Conservation (phyloP, 64 coral and sea anemone genomes). For the Actinia tenebrosa region DNA sequence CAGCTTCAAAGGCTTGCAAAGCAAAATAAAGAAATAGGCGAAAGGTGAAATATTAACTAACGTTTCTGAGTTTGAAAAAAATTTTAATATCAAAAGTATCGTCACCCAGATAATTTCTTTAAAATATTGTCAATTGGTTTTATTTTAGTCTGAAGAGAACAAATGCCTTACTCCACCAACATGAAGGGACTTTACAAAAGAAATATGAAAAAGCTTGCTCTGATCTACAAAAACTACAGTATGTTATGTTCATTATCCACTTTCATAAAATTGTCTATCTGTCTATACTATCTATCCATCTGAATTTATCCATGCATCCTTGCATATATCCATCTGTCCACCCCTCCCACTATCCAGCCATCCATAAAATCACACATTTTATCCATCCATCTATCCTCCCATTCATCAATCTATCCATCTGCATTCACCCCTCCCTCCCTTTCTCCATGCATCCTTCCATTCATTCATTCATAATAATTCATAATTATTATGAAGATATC, state of each 20-base stretch:
- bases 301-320: too few relatives aligned
- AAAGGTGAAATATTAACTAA: slow-evolving; percentile 43
- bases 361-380: too few relatives aligned
- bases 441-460: neutral
- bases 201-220: slow-evolving; percentile 58
- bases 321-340: too few relatives aligned
- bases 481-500: too few relatives aligned
- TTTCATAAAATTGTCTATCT: too few relatives aligned
- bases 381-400: too few relatives aligned
- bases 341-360: too few relatives aligned
- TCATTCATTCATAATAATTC: too few relatives aligned
- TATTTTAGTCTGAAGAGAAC: slow-evolving; percentile 41
- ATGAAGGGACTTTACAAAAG: slow-evolving; percentile 68
- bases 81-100: neutral
- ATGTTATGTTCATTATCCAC: neutral
- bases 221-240: slow-evolving; percentile 42
- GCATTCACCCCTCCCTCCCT: neutral
- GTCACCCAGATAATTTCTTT: neutral
- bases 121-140: neutral
- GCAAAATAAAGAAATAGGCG: slow-evolving; percentile 92
- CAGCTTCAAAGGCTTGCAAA: slow-evolving; percentile 76
- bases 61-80: neutral
- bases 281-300: too few relatives aligned
- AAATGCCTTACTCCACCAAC: slow-evolving; percentile 44
- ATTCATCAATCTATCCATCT: too few relatives aligned